Base-by-base conservation (phyloP, 2,797 vertebrate genomes). In the Channallabes apus region DNA sequence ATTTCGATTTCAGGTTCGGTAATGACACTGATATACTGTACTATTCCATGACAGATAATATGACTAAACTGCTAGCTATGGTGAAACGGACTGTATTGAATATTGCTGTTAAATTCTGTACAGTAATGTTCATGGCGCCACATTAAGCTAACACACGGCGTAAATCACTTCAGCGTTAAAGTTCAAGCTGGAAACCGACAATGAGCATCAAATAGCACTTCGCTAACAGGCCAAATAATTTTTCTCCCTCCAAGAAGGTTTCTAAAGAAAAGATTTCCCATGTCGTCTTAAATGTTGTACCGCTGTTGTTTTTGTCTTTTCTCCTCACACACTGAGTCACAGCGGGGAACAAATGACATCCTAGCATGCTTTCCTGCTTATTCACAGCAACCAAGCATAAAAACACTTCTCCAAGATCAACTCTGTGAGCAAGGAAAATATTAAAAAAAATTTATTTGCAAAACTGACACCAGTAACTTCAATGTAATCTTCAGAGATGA, bases 111-210 rank as follows among this genome's bases (percentile, higher is more conserved):
- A 18, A 75, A 54, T 7, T 27, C n/a, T 51, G 24, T 51, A 27
- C 71, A 54, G 46, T 27, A 27, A 54, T 75, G 54, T 54, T 75
- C 72, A 75, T 15, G 46, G 72, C 46, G 72, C 72, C 46, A 54
- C 72, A 54, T 51, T 2, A 75, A 3, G 46, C 72, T 54, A 75
- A 75, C 24, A 54, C 71, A 27, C 41, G 8, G 2, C 46, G 0
- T 54, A 54, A 75, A 75, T 75, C 72, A 15, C 14, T 27, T 6
- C 24, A 51, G 24, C 8, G 71, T 29, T 24, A 73, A 15, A 73
- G 46, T 14, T 51, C 41, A 46, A 46, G 41, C 72, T 75, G 72
- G 46, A 75, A 54, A 54, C 9, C 2, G 54, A 54, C 41, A 54
- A 38, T 73, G 41, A 51, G 71, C 71, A 51, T 27, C 41, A n/a